Conservation (phyloP, 2,888 invertebrate genomes). For the Dolomedes plantarius region DNA sequence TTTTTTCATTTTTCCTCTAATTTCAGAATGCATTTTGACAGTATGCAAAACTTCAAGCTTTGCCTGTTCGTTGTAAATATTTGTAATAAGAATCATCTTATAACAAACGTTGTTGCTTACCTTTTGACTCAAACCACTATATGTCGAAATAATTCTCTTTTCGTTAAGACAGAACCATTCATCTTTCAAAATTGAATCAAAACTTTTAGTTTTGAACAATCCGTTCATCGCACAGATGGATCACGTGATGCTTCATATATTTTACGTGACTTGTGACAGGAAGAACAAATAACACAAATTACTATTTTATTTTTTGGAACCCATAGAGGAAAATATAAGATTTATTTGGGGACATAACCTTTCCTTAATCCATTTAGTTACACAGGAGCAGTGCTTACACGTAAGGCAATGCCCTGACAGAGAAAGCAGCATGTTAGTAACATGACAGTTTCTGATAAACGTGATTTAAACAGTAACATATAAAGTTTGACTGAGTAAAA, state of each 20-base stretch:
- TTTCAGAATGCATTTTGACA: too few relatives aligned
- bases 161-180: slow-evolving; percentile 23
- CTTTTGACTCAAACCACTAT: too few relatives aligned
- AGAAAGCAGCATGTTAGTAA: too few relatives aligned
- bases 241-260: slow-evolving; percentile 48
- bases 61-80: too few relatives aligned
- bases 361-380: neutral
- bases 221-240: slow-evolving; percentile 30
- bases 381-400: neutral
- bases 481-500: too few relatives aligned
- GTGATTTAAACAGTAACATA: too few relatives aligned
- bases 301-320: neutral
- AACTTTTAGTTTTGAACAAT: slow-evolving; percentile 38
- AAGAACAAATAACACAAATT: neutral
- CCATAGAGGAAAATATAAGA: neutral
- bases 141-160: neutral
- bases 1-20: too few relatives aligned
- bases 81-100: too few relatives aligned
- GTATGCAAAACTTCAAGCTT: too few relatives aligned
- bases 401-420: neutral
- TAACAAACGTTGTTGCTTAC: too few relatives aligned
- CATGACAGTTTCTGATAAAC: too few relatives aligned
- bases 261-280: slow-evolving; percentile 23
- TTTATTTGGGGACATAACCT: neutral
- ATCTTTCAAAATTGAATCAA: slow-evolving; percentile 61